Percentiles rank a stretch among this genome's conserved stretches.
These are phyloP conservation scores for Gasterosteus nipponicus DNA, from an alignment of 2,113 vertebrate genomes.

Conservation along the genomic window DNA sequence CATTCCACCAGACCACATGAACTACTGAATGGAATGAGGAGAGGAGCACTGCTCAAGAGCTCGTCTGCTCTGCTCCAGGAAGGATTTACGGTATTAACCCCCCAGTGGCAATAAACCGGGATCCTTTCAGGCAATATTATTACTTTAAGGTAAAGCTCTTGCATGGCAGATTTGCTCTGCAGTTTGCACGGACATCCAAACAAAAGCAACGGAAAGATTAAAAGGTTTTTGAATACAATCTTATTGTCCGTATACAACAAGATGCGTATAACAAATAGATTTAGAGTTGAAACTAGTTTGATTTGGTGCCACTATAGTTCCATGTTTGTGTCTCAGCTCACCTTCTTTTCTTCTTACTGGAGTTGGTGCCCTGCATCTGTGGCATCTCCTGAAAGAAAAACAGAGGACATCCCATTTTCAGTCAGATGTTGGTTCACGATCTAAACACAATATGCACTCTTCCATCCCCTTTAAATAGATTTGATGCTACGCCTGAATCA, in stretches of 20 bases:
- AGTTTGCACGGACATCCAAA: slow-evolving; percentile 10
- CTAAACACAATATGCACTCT: neutral
- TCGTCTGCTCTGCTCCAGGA: slow-evolving; percentile 19
- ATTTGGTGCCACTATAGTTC: neutral
- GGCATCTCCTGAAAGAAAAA: slow-evolving; percentile 72
- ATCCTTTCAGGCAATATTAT: slow-evolving; percentile 52
- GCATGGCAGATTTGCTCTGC: slow-evolving; percentile 26
- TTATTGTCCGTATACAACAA: neutral
- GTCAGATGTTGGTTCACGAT: neutral
- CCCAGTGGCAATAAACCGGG: slow-evolving; percentile 50
- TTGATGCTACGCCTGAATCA: neutral
- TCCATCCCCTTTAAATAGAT: neutral
- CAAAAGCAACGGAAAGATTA: slow-evolving; percentile 24
- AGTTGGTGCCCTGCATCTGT: slow-evolving; percentile 50
- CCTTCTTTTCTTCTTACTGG: slow-evolving; percentile 76
- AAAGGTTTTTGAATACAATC: slow-evolving; percentile 1
- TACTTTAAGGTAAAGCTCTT: slow-evolving; percentile 42
- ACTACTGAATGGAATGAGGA: neutral
- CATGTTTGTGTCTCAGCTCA: slow-evolving; percentile 41
- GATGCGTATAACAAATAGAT: neutral
- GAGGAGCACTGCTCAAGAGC: slow-evolving; percentile 24
- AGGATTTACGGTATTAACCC: slow-evolving; percentile 70
- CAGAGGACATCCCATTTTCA: neutral
- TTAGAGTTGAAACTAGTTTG: slow-evolving; percentile 1
- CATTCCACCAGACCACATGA: slow-evolving; percentile 8